Base-by-base conservation (phyloP, 2,888 invertebrate species). In the Dysmachus trigonus region DNA sequence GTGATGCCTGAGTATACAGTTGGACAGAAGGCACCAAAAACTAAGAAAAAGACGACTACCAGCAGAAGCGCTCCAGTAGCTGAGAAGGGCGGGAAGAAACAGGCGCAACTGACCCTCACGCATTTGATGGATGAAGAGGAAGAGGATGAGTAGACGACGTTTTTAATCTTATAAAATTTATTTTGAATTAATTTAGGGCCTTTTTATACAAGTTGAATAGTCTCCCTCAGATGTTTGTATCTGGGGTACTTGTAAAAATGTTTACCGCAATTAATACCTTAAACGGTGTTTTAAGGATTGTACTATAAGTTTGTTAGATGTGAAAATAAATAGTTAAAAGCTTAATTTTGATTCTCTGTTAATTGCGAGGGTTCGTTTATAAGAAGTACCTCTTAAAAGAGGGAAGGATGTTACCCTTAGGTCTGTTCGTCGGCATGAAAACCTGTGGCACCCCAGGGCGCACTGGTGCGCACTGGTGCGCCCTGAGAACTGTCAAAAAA, bases 1-100 rank as follows among this genome's bases (percentile, higher is more conserved):
- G 92, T 96, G 0, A 95, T 97, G 95, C 97, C 97, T 0, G 97
- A 97, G 89, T 97, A 97, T 93, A 94, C 96, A 18, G 94, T 97
- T 86, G 97, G 97, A 0, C 93, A 94, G 88, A 94, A 94, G 88
- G 92, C 91, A 79, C 93, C 93, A 88, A 94, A 93, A 89, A 92
- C 92, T 86, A 93, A 92, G 87, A 93, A 92, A 90, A 91, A 88
- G 51, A 88, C 47, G 15, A 22, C 6, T 22, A 15, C 8, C 35
- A 76, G 3, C 35, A 85, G 35, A 15, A 85, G 53, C 51, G 7
- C 51, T n/a, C n/a, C n/a, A n/a, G n/a, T n/a, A n/a, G n/a, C n/a
- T n/a, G n/a, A n/a, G 31, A 6, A 5, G n/a, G 5, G 35, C 18
- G 71, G 35, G 2, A 85, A 85, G 8, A 74, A 85, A 4, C 22